These are phyloP conservation scores for Sebastiscus albofasciatus DNA, from an alignment of 2,797 vertebrate species.

Conservation along the genomic window DNA sequence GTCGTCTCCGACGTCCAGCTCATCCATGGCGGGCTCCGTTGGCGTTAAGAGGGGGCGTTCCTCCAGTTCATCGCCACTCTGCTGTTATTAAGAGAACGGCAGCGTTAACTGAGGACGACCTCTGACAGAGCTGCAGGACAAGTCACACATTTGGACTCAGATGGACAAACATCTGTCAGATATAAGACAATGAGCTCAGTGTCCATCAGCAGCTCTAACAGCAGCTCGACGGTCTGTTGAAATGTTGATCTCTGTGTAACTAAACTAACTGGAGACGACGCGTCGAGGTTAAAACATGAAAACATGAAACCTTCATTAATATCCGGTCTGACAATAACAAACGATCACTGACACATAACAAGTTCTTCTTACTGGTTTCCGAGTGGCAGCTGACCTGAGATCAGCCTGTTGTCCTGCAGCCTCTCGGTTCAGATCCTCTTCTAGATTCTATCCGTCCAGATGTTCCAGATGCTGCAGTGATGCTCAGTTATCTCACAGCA, in stretches of 20 bases:
- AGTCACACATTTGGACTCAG: too few relatives aligned
- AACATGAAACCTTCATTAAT: neutral
- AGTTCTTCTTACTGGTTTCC: neutral
- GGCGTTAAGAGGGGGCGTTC: neutral
- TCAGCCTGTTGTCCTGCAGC: neutral
- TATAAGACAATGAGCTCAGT: constrained; percentile 4
- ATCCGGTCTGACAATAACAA: neutral
- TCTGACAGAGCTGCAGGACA: neutral
- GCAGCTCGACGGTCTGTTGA: constrained; percentile 53
- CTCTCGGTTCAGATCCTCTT: neutral
- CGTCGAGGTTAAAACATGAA: neutral
- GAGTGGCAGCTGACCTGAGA: constrained; percentile 29
- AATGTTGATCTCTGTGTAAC: constrained; percentile 8
- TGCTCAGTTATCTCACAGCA: neutral
- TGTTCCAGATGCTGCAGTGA: neutral
- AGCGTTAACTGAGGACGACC: neutral
- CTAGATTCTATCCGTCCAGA: neutral
- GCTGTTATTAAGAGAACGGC: neutral
- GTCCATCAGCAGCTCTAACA: neutral
- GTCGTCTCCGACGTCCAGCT: constrained; percentile 13
- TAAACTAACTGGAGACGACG: neutral
- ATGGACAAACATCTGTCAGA: neutral
- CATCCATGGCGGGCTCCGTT: constrained; percentile 42
- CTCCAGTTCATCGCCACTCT: constrained; percentile 29
- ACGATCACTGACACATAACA: neutral